These are phyloP conservation scores for Zaprionus capensis DNA, from an alignment of 1,140 invertebrate species.

Conservation along the genomic window DNA sequence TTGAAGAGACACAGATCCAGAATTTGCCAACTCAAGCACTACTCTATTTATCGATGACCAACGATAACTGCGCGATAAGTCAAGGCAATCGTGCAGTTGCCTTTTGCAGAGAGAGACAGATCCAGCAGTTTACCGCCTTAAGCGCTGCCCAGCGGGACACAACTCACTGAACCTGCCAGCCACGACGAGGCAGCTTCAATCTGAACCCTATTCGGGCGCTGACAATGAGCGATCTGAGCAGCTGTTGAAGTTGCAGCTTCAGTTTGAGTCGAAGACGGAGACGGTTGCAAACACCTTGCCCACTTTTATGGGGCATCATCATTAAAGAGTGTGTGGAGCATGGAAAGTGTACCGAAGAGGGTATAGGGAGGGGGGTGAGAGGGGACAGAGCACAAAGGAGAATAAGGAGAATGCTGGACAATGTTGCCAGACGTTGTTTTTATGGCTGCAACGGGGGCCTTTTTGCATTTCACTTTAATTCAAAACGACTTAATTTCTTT, in stretches of 20 bases:
- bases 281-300: constrained; percentile 67
- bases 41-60: not conserved
- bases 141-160: constrained; percentile 63
- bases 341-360: not conserved
- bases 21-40: no score
- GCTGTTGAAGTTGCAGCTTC: constrained; percentile 46
- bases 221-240: constrained; percentile 61
- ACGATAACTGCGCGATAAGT: no score
- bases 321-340: constrained; percentile 31
- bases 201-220: constrained; percentile 23
- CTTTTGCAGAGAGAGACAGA: not conserved
- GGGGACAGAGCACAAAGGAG: not conserved
- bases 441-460: constrained; percentile 41
- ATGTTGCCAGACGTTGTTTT: constrained; percentile 62
- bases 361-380: not conserved
- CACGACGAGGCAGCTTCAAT: constrained; percentile 2
- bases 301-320: constrained; percentile 66
- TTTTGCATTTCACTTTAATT: constrained; percentile 81
- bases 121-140: constrained; percentile 47
- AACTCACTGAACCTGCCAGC: constrained; percentile 9
- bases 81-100: no score
- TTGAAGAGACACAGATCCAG: no score
- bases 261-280: constrained; percentile 4
- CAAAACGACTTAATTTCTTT: constrained; percentile 77
- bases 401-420: constrained; percentile 35